Evolutionary conservation across 1,140 invertebrate genomes (phyloP), one percentile per base, ranked within the genome.

Genomic region (Aphidius ervi): DNA sequence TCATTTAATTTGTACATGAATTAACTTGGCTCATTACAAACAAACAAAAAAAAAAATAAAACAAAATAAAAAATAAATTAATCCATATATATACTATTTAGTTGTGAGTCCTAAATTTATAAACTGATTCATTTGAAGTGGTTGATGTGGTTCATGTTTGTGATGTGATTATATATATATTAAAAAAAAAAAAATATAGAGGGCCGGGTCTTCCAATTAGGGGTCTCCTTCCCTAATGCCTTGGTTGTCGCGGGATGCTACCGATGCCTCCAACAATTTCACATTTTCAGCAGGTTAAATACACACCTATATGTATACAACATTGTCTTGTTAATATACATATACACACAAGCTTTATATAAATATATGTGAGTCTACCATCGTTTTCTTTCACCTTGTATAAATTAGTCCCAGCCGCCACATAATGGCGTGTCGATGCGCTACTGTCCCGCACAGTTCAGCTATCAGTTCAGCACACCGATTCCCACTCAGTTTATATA

Each of bases 361-460:
- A 52, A 23, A 58, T 46, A 52, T 62, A 31, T 43, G 39, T 20
- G 46, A 8, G 61, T 62, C 56, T 56, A 9, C 76, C 71, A 65
- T 72, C 69, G 69, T 74, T 54, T 40, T 54, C 69, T 71, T 71
- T 69, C 71, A 65, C 39, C 74, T 79, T 79, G 78, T 80, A 79
- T 80, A 79, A 80, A 80, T 80, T 80, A 80, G 78, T 80, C 77
- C 71, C 70, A 70, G 72, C 71, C 75, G 75, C 72, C 76, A 78
- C 75, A 78, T 80, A 80, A 80, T 80, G 74, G 78, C 74, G 76
- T 79, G 78, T 79, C 77, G 78, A 78, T 79, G 72, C 71, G 77
- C 78, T 79, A 79, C 78, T 72, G 78, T 77, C 73, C 72, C 67
- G 40, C 39, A 41, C n/a, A 40, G 67, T 60, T 56, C n/a, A n/a